Conservation (phyloP, 2,888 invertebrate genomes). For the Mimas tiliae region DNA sequence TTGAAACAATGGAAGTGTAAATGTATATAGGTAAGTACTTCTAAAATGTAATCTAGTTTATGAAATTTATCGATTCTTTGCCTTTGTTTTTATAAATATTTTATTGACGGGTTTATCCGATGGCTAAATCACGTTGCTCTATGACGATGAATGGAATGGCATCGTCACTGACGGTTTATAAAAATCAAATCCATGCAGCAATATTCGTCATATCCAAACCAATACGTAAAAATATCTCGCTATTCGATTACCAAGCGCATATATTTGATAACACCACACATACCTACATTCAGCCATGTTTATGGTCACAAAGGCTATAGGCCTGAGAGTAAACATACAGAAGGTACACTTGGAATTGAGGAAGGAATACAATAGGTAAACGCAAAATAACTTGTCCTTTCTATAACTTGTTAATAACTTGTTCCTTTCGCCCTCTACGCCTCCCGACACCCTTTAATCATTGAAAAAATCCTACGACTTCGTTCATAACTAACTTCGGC, state of each 20-base stretch:
- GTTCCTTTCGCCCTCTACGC: too few species aligned
- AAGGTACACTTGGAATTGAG: background rate
- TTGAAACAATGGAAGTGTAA: too few species aligned
- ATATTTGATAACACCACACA: constrained; percentile 33
- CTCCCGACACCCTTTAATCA: too few species aligned
- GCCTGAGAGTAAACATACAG: constrained; percentile 20
- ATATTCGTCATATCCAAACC: constrained; percentile 15
- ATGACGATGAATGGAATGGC: background rate
- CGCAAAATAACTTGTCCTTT: too few species aligned
- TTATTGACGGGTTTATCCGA: too few species aligned
- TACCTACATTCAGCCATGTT: constrained; percentile 29
- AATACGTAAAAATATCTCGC: constrained; percentile 39
- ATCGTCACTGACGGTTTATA: background rate
- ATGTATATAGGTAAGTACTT: too few species aligned
- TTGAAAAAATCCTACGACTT: too few species aligned
- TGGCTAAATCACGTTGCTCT: background rate
- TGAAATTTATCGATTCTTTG: too few species aligned
- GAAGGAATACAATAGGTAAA: background rate
- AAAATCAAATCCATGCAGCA: constrained; percentile 17
- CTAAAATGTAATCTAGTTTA: too few species aligned
- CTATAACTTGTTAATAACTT: too few species aligned
- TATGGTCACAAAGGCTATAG: constrained; percentile 37
- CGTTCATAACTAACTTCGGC: too few species aligned
- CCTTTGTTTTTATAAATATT: too few species aligned
- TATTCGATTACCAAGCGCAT: constrained; percentile 41